Evolutionary conservation across 1,140 invertebrate species (phyloP), one percentile per base, ranked within the genome.

Genomic region (Diplogasteroides magnus): DNA sequence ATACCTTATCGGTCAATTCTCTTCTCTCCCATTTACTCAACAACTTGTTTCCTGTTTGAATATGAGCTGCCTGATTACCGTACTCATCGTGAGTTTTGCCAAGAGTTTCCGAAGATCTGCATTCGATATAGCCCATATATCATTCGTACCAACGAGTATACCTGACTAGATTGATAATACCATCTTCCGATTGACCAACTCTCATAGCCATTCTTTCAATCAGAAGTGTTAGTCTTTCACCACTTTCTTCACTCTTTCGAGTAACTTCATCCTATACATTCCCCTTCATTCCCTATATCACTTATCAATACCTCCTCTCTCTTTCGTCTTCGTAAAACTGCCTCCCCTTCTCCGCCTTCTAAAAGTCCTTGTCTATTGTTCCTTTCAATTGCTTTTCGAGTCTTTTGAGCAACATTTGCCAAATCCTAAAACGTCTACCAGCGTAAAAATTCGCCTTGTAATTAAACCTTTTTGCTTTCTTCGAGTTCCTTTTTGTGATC

Each of bases 1-100:
- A n/a, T n/a, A n/a, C n/a, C n/a, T 94, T 96, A 82, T 97, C 94
- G 0, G 94, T 97, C 64, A 93, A 89, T 85, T 97, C 93, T 31
- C 94, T 84, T 74, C 93, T 85, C 1, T 91, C 91, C 85, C 96
- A 97, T 86, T 97, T 97, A 26, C 90, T 92, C 48, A 97, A 84
- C 1, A 97, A 85, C 84, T 93, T 93, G 69, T 90, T 89, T 0
- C 93, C 93, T 79, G 92, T 91, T 15, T 88, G 37, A 48, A 48
- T 48, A 19, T 11, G 19, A 11, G 37, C 37, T 48, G 6, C 37
- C 19, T 48, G 37, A 11, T 58, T 19, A 37, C 57, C 1, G 32
- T 28, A 29, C 37, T 58, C 58, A 26, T 31, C 57, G 58, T 25
- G n/a, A 58, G 56, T 56, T 28, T 61, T 58, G 64, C 57, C 1